Base-by-base conservation (phyloP, 2,888 invertebrate species). In the Drosophila ochracea region DNA sequence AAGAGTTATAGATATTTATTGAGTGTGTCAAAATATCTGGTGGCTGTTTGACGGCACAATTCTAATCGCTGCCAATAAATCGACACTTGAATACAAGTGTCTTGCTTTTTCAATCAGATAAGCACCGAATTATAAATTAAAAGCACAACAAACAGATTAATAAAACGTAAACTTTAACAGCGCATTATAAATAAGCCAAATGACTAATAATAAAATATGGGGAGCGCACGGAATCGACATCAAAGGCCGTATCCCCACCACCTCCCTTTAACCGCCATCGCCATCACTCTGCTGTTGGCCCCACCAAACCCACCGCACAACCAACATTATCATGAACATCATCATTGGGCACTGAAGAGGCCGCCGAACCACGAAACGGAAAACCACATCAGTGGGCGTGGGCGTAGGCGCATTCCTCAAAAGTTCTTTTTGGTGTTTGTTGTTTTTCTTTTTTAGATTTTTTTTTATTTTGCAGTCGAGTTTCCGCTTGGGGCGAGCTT, bases 151-250 rank as follows among this genome's bases (percentile, higher is more conserved):
- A 84, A 83, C 80, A 89, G 87, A 89, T 89, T 87, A 87, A 87
- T 84, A 87, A 87, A 89, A 89, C 82, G 71, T 89, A 74, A 84
- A 84, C 83, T 83, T 89, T 84, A 89, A 86, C 81, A 82, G 76
- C 82, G 70, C 73, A 72, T 83, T 89, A 83, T 84, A 89, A 89
- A 89, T 86, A 89, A 86, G 78, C 76, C 87, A 79, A 86, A 84
- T 83, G 87, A 87, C 81, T 86, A 89, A 89, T 86, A 89, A 89
- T 86, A 84, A 85, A 85, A 82, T 88, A 80, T 85, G 78, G n/a
- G 9, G 57, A 85, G 86, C 78, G 75, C 82, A 72, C 68, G 66
- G 58, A 78, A 70, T 61, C 77, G 61, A 88, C 84, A 85, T 85
- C 85, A 85, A 85, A 85, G 86, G 84, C 80, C 57, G 41, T 31